Percentiles rank a stretch among this genome's conserved stretches.
phyloP scores from a whole-genome alignment of 2,888 invertebrate species.

The Chromoteleia sp. region DNA sequence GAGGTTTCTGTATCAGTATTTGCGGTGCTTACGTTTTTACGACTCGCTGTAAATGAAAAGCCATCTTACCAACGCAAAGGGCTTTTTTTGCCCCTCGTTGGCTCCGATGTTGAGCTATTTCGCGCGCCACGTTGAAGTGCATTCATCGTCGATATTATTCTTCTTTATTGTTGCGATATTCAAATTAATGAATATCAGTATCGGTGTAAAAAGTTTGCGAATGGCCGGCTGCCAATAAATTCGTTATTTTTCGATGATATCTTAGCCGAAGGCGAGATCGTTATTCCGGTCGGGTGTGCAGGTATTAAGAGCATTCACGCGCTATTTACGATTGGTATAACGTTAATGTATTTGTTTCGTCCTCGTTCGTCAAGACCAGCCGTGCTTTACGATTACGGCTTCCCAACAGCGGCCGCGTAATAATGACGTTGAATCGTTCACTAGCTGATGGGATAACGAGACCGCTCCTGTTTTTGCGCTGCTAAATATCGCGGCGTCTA shows the following conservation, averaged over 20 bases:
- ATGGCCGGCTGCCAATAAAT: constrained; percentile 72
- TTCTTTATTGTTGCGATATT: constrained; percentile 65
- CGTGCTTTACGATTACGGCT: constrained; percentile 76
- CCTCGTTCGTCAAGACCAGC: constrained; percentile 63
- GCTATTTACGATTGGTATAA: constrained; percentile 72
- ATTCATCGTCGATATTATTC: constrained; percentile 62
- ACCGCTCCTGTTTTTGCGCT: constrained; percentile 25
- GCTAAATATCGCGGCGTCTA: constrained; percentile 24
- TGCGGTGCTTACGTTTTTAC: constrained; percentile 50
- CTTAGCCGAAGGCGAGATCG: constrained; percentile 18
- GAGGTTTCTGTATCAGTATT: constrained; percentile 26
- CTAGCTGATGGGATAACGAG: constrained; percentile 30
- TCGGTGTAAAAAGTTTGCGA: constrained; percentile 38
- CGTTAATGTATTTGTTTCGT: constrained; percentile 76
- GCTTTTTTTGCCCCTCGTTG: constrained; percentile 35
- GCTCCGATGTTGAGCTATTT: constrained; percentile 40
- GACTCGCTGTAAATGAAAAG: constrained; percentile 61
- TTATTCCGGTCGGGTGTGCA: constrained; percentile 48
- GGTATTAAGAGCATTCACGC: constrained; percentile 68
- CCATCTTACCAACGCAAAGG: constrained; percentile 39
- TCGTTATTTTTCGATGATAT: constrained; percentile 67
- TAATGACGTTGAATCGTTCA: constrained; percentile 46
- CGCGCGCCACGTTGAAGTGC: constrained; percentile 37
- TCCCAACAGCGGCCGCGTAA: constrained; percentile 40
- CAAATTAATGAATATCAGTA: constrained; percentile 70